Evolutionary conservation across 2,113 vertebrate genomes (phyloP).

Genomic region (Sylvilagus bachmani): DNA sequence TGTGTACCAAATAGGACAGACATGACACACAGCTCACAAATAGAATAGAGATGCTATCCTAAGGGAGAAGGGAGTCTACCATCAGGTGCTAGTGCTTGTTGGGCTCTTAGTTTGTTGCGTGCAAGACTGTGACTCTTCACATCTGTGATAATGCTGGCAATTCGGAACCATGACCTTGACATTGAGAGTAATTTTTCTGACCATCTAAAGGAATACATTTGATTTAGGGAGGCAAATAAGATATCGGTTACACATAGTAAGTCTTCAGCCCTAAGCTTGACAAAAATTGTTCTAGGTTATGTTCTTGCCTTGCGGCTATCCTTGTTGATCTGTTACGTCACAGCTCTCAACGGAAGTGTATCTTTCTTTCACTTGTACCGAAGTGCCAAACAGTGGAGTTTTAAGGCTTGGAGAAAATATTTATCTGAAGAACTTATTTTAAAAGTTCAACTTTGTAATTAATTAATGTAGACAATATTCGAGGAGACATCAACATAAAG

Average conservation of each 20-base stretch:
- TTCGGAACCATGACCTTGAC: neutral
- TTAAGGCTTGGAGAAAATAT: neutral
- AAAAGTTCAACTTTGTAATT: neutral
- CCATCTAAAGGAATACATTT: neutral
- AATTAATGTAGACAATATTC: neutral
- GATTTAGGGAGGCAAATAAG: neutral
- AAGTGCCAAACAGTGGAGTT: neutral
- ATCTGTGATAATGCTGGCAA: neutral
- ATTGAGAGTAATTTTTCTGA: neutral
- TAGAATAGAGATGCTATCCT: neutral
- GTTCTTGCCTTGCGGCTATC: neutral
- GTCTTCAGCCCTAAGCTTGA: neutral
- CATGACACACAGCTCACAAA: fast-evolving
- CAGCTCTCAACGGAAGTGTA: neutral
- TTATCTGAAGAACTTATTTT: neutral
- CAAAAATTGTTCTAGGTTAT: neutral
- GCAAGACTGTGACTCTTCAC: neutral
- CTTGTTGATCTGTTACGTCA: neutral
- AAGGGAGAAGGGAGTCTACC: neutral
- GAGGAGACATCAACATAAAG: conserved; percentile 3
- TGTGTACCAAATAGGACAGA: neutral
- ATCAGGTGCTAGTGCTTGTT: neutral
- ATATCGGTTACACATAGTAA: neutral
- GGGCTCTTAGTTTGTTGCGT: neutral
- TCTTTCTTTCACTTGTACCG: neutral